Base-by-base conservation (phyloP, 2,888 invertebrate genomes). In the Megastigmus dorsalis region DNA sequence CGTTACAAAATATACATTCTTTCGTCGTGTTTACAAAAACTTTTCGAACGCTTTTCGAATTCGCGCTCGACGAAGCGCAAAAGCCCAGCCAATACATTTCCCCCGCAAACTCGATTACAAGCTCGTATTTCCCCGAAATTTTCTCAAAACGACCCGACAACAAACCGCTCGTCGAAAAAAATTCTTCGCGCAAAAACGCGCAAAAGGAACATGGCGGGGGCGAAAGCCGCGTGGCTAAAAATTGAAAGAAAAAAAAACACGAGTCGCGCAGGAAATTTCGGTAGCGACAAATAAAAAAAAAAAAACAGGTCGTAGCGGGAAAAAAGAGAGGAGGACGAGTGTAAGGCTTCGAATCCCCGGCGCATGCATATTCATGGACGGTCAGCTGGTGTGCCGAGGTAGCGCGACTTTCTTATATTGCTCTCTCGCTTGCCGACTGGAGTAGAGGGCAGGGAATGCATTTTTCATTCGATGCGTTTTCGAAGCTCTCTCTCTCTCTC, bases 351-450 rank as follows among this genome's bases (percentile, higher is more conserved):
- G 15, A 33, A 33, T 28, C 57, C 23, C 33, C n/a, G n/a, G 30
- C n/a, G 54, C 67, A 74, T 74, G 68, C 67, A 74, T 74, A 74
- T 74, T 74, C 74, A 74, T 74, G 41, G 30, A 4, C 57, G 66
- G 57, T 63, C 70, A 63, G 55, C 54, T 13, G 48, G 23, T n/a
- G 62, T 20, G 41, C 52, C 18, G 13, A 2, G 3, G 15, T 20
- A 7, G 18, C 10, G 41, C 18, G 74, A 69, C 59, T 74, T 74
- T 74, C 74, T 74, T 74, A 74, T 65, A 62, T 74, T n/a, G n/a
- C n/a, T 66, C 28, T 33, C 20, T 10, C 38, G 26, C 36, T 3
- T 3, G 41, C 41, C 41, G 3, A 13, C 41, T 1, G 50, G 50
- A 45, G 18, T 3, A 33, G 36, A 23, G 38, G 6, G 59, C 1